Evolutionary conservation across 2,797 vertebrate genomes (phyloP), one percentile per base, ranked within the genome.

Genomic region (Cynodonichthys magdalenae): DNA sequence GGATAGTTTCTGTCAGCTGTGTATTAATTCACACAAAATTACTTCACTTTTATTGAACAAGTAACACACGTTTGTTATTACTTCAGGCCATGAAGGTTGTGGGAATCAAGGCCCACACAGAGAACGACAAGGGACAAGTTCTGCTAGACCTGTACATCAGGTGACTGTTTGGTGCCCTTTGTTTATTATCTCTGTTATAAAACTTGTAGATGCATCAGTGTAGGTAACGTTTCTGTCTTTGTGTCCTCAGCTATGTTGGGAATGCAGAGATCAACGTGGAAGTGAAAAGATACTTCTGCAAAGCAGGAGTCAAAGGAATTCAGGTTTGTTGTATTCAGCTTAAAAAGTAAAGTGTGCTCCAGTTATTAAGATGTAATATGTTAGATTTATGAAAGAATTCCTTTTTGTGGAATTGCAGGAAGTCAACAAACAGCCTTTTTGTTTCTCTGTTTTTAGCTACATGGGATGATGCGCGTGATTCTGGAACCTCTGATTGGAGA

Each of bases 241-340:
- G 7, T 60, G 2, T 71, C 18, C 53, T 59, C 80, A 98, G 96
- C 87, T 98, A 95, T 15, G 94, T 95, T 46, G 96, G 96, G 15
- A 94, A 98, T 20, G 84, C 94, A 17, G 96, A 98, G 87, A 95
- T 98, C 66, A 92, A 97, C 5, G 96, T 98, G 60, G 96, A 97
- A 84, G 94, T 97, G 71, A 98, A 98, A 87, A 94, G 95, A 66
- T 98, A 96, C 83, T 97, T 97, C 90, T 97, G 96, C 89, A 98
- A 97, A 89, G 96, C 96, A 20, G 96, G 96, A 77, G 89, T 97
- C 74, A 96, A 97, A 63, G 96, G 96, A 74, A 95, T 98, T 85
- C 96, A 97, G 94, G 96, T 97, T 47, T 71, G 92, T 50, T n/a
- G 41, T 52, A 27, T 69, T 7, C 24, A 28, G 48, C 5, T 51